Percentiles rank a stretch among this genome's conserved stretches.
These are phyloP conservation scores for Sycophila texana DNA, from an alignment of 2,888 invertebrate species.

Conservation along the genomic window DNA sequence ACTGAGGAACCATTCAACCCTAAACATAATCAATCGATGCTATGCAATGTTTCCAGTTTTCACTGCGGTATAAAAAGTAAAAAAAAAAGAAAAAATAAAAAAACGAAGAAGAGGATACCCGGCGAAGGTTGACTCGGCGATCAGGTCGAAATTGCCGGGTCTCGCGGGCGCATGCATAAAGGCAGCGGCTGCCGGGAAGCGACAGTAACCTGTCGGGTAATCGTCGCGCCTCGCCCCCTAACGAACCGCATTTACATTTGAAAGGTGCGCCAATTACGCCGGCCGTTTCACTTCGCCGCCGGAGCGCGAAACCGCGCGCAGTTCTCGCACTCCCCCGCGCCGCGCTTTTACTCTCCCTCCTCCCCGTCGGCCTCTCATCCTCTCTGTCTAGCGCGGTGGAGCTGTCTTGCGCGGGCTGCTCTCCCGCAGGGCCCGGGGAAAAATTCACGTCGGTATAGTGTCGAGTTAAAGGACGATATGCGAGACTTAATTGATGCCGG, in stretches of 20 bases:
- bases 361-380: neutral
- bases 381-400: neutral
- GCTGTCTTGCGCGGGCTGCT: neutral
- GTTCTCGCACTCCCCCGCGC: conserved; percentile 22
- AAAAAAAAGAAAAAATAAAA: too few relatives aligned
- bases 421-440: neutral
- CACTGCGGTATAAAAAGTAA: too few relatives aligned
- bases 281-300: conserved; percentile 68
- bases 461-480: neutral
- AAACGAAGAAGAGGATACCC: too few relatives aligned
- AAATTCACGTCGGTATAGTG: neutral
- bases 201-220: conserved; percentile 60
- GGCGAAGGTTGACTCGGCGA: neutral
- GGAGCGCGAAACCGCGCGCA: conserved; percentile 51
- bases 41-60: too few relatives aligned
- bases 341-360: conserved; percentile 9
- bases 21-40: too few relatives aligned
- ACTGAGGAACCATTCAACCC: too few relatives aligned
- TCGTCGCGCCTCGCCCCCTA: conserved; percentile 62
- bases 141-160: conserved; percentile 1
- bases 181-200: conserved; percentile 31
- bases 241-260: conserved; percentile 73
- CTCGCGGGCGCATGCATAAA: conserved; percentile 27
- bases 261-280: conserved; percentile 71
- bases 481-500: too few relatives aligned